Percentiles rank a stretch among this genome's conserved stretches.
phyloP scores from a whole-genome alignment of 2,113 vertebrate species.

The Verasper variegatus region DNA sequence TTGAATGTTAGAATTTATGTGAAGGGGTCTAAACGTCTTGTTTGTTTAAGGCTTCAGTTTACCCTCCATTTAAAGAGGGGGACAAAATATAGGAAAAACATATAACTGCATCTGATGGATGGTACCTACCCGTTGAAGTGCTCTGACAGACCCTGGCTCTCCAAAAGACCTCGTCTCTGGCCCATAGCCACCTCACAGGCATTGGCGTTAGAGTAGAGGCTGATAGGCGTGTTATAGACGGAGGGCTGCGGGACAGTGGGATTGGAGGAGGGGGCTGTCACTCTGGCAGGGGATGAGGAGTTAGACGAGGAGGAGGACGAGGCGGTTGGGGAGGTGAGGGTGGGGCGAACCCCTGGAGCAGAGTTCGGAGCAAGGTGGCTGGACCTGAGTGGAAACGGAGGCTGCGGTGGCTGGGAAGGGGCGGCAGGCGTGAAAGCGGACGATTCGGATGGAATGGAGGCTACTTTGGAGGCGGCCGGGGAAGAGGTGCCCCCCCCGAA shows the following conservation, averaged over 20 bases:
- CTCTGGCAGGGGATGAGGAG: conserved; percentile 85
- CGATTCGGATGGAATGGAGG: conserved; percentile 93
- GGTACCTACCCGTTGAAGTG: conserved; percentile 94
- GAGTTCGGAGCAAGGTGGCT: conserved; percentile 35
- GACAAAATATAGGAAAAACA: background rate
- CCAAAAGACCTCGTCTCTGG: conserved; percentile 89
- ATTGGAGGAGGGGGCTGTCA: conserved; percentile 78
- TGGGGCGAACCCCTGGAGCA: conserved; percentile 60
- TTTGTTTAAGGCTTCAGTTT: background rate
- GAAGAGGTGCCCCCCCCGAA: conserved; percentile 83
- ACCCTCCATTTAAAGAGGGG: background rate
- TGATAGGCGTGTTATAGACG: conserved; percentile 86
- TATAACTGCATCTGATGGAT: background rate
- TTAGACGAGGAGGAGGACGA: conserved; percentile 77
- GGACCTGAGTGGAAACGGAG: conserved; percentile 77
- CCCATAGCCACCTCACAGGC: conserved; percentile 89
- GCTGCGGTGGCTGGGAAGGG: conserved; percentile 75
- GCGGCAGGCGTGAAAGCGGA: conserved; percentile 93
- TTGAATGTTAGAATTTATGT: background rate
- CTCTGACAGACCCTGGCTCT: conserved; percentile 87
- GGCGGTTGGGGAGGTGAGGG: conserved; percentile 68
- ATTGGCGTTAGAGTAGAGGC: conserved; percentile 84
- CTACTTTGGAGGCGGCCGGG: conserved; percentile 85
- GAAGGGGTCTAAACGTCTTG: background rate
- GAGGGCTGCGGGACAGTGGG: conserved; percentile 89